Percentiles rank a stretch among this genome's conserved stretches.
Conservation (phyloP, 2,113 vertebrate species). For the Ageneiosus marmoratus region DNA sequence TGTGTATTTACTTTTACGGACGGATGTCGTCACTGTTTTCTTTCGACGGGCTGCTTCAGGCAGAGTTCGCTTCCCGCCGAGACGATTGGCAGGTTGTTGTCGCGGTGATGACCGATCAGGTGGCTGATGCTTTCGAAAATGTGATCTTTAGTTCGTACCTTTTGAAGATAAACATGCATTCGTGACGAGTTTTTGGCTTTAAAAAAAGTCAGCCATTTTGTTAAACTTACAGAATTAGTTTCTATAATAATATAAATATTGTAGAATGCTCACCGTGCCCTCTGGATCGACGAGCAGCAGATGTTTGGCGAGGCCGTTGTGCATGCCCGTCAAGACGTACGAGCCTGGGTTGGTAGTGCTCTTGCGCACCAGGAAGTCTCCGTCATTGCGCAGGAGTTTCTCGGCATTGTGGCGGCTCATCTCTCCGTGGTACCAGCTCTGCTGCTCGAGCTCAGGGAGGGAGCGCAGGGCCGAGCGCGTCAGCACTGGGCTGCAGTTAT, state of each 20-base stretch:
- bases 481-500: constrained; percentile 82
- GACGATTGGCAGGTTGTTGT: constrained; percentile 93
- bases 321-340: constrained; percentile 94
- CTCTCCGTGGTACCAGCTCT: constrained; percentile 90
- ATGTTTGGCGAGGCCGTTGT: constrained; percentile 90
- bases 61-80: constrained; percentile 96
- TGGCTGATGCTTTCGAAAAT: constrained; percentile 96
- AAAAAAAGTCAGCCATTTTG: background rate
- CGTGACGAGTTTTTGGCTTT: background rate
- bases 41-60: constrained; percentile 88
- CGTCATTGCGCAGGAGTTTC: constrained; percentile 84
- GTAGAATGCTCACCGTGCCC: constrained; percentile 81
- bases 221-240: background rate
- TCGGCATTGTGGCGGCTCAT: constrained; percentile 95
- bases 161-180: constrained; percentile 52
- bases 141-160: constrained; percentile 96
- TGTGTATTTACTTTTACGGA: background rate
- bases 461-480: constrained; percentile 73
- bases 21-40: constrained; percentile 76
- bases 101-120: constrained; percentile 93
- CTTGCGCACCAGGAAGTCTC: constrained; percentile 95
- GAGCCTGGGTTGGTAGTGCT: constrained; percentile 93
- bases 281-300: constrained; percentile 93
- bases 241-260: background rate
- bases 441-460: constrained; percentile 81